Evolutionary conservation across 2,797 vertebrate species (phyloP), one percentile per base, ranked within the genome.

Genomic region (Pangasius larnaudii): DNA sequence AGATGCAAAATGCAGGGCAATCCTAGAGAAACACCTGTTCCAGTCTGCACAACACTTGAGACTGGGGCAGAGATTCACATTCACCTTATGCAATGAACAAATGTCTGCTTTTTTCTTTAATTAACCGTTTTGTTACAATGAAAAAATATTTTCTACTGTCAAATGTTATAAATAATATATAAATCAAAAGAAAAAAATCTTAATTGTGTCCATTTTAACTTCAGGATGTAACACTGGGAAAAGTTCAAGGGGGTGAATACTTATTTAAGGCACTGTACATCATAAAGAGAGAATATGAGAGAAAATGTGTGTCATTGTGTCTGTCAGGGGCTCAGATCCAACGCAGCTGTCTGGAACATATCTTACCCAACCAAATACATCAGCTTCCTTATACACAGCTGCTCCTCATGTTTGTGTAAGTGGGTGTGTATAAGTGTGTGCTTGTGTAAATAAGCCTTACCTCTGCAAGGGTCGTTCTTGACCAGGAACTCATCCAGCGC

Each of bases 391-490:
- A 42, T 56, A 89, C 74, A 67, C 79, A 83, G 71, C 78, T 63
- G 59, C 79, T 86, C 69, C 39, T 63, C 18, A 58, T 77, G 86
- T 83, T 39, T 71, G 85, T 75, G 65, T 33, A 59, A 2, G 74
- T 13, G n/a, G 36, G 19, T 58, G 53, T 75, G 79, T 83, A 81
- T 33, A 61, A 16, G 53, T 27, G 19, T 58, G 84, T 22, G 58
- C 49, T 36, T 65, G 59, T 63, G 51, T 79, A 67, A 85, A 53
- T 88, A 27, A 24, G 82, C 85, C 95, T 97, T 95, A 99, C 99
- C 99, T 98, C 99, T 96, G 94, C 99, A 99, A 6, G 99, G 99
- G 92, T 99, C 99, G 0, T 99, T 99, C 93, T 99, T 99, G 84
- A 99, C 99, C 19, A 99, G 91, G 63, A 99, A 99, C 89, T 99